phyloP scores from a whole-genome alignment of 2,113 vertebrate genomes.

The Rynchops niger region DNA sequence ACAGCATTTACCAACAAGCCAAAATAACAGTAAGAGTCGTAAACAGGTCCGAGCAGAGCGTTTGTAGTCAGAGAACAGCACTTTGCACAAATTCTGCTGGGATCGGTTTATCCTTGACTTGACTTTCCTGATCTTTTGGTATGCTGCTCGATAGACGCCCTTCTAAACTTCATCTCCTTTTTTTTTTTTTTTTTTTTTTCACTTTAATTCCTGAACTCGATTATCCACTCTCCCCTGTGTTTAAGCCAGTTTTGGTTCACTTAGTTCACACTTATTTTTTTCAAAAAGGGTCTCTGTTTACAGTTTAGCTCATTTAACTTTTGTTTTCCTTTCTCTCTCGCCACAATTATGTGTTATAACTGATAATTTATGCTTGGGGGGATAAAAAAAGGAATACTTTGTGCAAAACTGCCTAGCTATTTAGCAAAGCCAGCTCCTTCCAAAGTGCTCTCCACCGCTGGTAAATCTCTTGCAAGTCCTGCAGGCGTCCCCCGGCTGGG shows the following conservation, averaged over 20 bases:
- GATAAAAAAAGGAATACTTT: neutral
- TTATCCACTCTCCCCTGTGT: slow-evolving; percentile 23
- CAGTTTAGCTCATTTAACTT: neutral
- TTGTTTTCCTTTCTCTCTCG: neutral
- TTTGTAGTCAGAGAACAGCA: neutral
- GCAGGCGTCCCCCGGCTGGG: neutral
- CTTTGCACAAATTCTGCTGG: neutral
- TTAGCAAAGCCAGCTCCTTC: neutral
- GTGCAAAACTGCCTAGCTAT: neutral
- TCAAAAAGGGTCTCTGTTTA: neutral
- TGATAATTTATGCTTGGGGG: neutral
- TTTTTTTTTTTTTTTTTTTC: neutral
- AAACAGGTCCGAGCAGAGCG: neutral
- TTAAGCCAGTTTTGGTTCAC: slow-evolving; percentile 33
- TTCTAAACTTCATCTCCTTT: neutral
- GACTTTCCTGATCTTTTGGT: neutral
- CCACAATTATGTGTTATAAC: neutral
- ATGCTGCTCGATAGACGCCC: neutral
- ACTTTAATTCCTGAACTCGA: neutral
- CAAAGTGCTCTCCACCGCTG: neutral
- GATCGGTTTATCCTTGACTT: neutral
- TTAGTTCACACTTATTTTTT: slow-evolving; percentile 9
- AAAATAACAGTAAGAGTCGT: accelerated
- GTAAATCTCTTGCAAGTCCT: neutral
- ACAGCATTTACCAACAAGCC: too few relatives aligned